Percentiles rank a stretch among this genome's conserved stretches.
phyloP scores from a whole-genome alignment of 2,888 invertebrate species.

The Artemia sinica region DNA sequence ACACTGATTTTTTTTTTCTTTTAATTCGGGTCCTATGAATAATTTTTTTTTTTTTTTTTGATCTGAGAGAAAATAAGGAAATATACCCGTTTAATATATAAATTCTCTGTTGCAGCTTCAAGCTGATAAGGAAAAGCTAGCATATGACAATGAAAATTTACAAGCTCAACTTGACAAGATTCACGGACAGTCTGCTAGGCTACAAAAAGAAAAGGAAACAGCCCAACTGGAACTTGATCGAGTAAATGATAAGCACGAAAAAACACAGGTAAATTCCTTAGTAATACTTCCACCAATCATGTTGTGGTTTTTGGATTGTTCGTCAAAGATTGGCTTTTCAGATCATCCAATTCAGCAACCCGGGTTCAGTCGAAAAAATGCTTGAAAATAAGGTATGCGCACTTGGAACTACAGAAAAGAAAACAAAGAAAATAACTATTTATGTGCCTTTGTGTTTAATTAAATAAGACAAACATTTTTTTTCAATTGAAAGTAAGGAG shows the following conservation, averaged over 20 bases:
- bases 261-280: constrained; percentile 56
- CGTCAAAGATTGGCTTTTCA: background rate
- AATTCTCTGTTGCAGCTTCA: constrained; percentile 34
- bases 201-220: constrained; percentile 76
- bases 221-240: constrained; percentile 67
- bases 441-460: too few relatives aligned
- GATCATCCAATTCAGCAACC: background rate
- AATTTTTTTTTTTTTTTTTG: too few relatives aligned
- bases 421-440: too few relatives aligned
- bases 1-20: too few relatives aligned
- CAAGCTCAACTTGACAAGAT: constrained; percentile 82
- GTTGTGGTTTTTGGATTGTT: background rate
- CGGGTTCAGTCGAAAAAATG: too few relatives aligned
- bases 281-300: background rate
- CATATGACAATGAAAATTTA: constrained; percentile 73
- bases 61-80: too few relatives aligned
- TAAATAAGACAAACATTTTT: too few relatives aligned
- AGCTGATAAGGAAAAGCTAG: constrained; percentile 75
- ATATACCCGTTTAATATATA: background rate
- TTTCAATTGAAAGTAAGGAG: too few relatives aligned
- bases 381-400: too few relatives aligned
- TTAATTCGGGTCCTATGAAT: too few relatives aligned
- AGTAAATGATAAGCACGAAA: constrained; percentile 70
- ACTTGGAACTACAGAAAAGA: too few relatives aligned
- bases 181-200: constrained; percentile 61